Base-by-base conservation (phyloP, 2,888 invertebrate genomes). In the Heliothis peltigera region DNA sequence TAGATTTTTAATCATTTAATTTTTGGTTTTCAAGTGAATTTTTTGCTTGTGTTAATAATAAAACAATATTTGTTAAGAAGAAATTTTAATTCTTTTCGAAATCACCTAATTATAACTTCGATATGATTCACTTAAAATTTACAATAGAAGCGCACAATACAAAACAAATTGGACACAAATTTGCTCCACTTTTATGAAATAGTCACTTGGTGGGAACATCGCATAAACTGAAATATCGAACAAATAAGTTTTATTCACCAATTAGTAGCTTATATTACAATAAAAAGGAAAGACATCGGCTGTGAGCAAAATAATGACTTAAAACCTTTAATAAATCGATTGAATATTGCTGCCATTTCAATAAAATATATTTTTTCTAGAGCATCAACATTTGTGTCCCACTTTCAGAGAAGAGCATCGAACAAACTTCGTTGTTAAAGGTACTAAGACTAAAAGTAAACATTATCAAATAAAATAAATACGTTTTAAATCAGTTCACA, bases 11-110 rank as follows among this genome's bases (percentile, higher is more conserved):
- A n/a, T n/a, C n/a, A n/a, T n/a, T n/a, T n/a, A n/a, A n/a, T n/a
- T n/a, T n/a, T n/a, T n/a, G n/a, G n/a, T n/a, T n/a, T n/a, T n/a
- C n/a, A n/a, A n/a, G n/a, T n/a, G n/a, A n/a, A n/a, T n/a, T n/a
- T n/a, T 44, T 2, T 17, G 21, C 5, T 17, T 49, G 4, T 22
- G 42, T 28, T 47, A 44, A 63, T 56, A 82, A 85, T 81, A 77
- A 87, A 84, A 85, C 77, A 71, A 68, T 53, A 70, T 10, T 48
- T 59, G 72, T 82, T 86, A 87, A 84, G 89, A 92, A 91, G 93
- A 92, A 91, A 90, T 89, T 94, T 93, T 93, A 92, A 93, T 94
- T 90, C 90, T 89, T 89, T 91, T 88, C 86, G 88, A 90, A 92
- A 89, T 90, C 90, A 91, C 89, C 91, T 94, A 93, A 91, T 84